These are phyloP conservation scores for Novumbra hubbsi DNA, from an alignment of 2,797 vertebrate genomes.

Conservation along the genomic window DNA sequence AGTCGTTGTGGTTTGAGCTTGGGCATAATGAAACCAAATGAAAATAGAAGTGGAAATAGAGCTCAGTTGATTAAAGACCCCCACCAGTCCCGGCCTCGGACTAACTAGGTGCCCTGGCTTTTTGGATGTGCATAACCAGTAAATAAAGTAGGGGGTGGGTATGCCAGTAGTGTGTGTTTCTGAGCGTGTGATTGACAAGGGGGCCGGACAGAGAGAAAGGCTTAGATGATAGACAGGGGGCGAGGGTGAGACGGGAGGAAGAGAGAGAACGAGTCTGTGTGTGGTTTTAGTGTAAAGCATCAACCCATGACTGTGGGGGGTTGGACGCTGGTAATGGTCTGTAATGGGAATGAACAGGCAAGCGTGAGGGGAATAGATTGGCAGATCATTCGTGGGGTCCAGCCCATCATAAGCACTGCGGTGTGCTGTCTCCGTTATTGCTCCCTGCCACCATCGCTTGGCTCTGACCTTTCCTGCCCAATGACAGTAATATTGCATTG, in stretches of 20 bases:
- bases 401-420: slow-evolving; percentile 51
- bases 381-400: slow-evolving; percentile 59
- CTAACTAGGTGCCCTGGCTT: slow-evolving; percentile 41
- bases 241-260: background rate
- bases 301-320: slow-evolving; percentile 52
- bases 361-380: slow-evolving; percentile 70
- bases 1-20: slow-evolving; percentile 16
- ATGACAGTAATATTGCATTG: slow-evolving; percentile 60
- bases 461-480: slow-evolving; percentile 71
- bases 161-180: slow-evolving; percentile 21
- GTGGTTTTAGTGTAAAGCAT: background rate
- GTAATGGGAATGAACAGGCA: slow-evolving; percentile 70
- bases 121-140: slow-evolving; percentile 36
- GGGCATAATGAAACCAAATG: slow-evolving; percentile 19
- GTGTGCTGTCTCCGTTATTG: slow-evolving; percentile 60
- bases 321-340: slow-evolving; percentile 72
- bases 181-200: slow-evolving; percentile 14
- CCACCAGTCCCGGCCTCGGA: slow-evolving; percentile 25
- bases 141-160: slow-evolving; percentile 42
- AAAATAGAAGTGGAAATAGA: slow-evolving; percentile 26
- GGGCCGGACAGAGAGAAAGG: slow-evolving; percentile 25
- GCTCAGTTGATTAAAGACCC: background rate
- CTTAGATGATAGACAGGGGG: no score
- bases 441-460: slow-evolving; percentile 59
- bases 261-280: slow-evolving; percentile 6